Evolutionary conservation across 1,140 invertebrate species (phyloP), one percentile per base, ranked within the genome.

Genomic region (Melitaea cinxia): DNA sequence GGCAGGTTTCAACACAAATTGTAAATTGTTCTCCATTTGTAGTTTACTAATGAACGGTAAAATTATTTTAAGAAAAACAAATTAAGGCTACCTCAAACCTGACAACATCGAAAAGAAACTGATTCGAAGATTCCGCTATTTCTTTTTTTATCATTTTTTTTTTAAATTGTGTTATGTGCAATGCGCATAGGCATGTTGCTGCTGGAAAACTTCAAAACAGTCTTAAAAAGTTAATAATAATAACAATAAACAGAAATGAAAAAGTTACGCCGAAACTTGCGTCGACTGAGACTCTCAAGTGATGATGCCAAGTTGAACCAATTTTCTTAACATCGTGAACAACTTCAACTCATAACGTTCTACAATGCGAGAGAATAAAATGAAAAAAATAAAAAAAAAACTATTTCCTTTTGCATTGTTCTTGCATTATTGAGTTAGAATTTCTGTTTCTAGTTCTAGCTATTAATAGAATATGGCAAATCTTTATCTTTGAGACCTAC

Each of bases 281-380:
- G 23, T 45, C 33, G 37, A 59, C 45, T 37, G 28, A 50, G 52
- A 10, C 15, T 33, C 21, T 57, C 19, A 52, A 58, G 33, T 52
- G 28, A 54, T 58, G 54, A 56, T 19, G 24, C 33, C 23, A 47
- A 65, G 42, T 65, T 24, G 45, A 37, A 52, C 49, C 62, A 42
- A 65, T 65, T 65, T 65, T 58, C 54, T 50, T 65, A 65, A 57
- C 54, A 49, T 39, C 54, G 23, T 6, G 23, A 24, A n/a, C 19
- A 52, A 55, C 30, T 65, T 39, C 47, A 24, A 57, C 45, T 57
- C 56, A 37, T 39, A 49, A 21, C 30, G 39, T 23, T 47, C 42
- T 24, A 21, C 42, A 19, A 47, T 47, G 23, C 42, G 42, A 47
- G 42, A 14, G 42, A 21, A n/a, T n/a, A n/a, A n/a, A n/a, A n/a